phyloP scores from a whole-genome alignment of 2,888 invertebrate genomes.

The Heteropelma amictum region DNA sequence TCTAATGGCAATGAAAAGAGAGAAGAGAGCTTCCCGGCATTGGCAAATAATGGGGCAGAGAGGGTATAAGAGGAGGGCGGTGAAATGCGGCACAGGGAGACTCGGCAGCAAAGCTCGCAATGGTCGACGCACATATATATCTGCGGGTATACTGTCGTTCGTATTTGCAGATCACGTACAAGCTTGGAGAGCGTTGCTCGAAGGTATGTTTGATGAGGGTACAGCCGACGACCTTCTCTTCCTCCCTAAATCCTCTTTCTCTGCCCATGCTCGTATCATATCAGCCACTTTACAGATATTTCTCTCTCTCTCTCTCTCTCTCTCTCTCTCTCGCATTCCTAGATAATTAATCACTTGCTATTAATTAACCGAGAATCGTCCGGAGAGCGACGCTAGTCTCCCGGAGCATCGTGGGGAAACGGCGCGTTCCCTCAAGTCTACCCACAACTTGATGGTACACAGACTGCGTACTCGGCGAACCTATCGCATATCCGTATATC shows the following conservation, averaged over 20 bases:
- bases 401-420: conserved; percentile 23
- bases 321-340: conserved; percentile 41
- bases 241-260: background rate
- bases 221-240: conserved; percentile 32
- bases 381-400: conserved; percentile 22
- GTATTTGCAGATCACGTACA: conserved; percentile 72
- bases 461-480: background rate
- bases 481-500: background rate
- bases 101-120: conserved; percentile 43
- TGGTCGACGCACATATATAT: conserved; percentile 33
- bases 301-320: background rate
- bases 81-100: conserved; percentile 1
- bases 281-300: conserved; percentile 3
- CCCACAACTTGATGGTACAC: background rate
- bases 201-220: conserved; percentile 75
- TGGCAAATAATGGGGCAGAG: background rate
- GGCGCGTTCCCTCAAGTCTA: conserved; percentile 20
- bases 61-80: background rate
- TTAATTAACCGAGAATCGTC: conserved; percentile 73
- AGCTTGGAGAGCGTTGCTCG: conserved; percentile 61
- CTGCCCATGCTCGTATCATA: background rate
- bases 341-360: conserved; percentile 74
- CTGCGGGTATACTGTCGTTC: conserved; percentile 53
- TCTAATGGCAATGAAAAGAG: background rate
- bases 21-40: no score